Percentiles rank a stretch among this genome's conserved stretches.
These are phyloP conservation scores for Chrosomus eos DNA, from an alignment of 2,797 vertebrate species.

Conservation along the genomic window DNA sequence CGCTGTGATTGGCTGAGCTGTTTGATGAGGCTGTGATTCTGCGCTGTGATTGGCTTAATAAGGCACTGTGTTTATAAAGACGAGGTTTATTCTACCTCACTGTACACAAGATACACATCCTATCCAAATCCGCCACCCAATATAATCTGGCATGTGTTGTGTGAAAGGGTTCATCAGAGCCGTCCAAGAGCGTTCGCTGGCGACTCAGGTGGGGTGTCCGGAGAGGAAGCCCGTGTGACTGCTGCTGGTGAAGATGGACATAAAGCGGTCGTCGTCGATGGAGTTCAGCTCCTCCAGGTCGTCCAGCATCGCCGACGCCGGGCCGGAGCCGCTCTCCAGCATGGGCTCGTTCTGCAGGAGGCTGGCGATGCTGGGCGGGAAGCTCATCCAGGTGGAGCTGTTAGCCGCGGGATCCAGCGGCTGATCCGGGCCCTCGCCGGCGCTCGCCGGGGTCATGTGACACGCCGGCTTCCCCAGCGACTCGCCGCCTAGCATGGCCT, in stretches of 20 bases:
- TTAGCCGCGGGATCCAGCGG: slow-evolving; percentile 32
- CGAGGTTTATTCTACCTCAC: background rate
- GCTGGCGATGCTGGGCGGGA: slow-evolving; percentile 77
- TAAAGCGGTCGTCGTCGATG: slow-evolving; percentile 77
- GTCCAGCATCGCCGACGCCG: slow-evolving; percentile 59
- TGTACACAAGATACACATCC: background rate
- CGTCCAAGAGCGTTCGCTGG: background rate
- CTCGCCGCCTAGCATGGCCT: background rate
- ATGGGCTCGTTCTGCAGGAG: slow-evolving; percentile 73
- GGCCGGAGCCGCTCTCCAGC: slow-evolving; percentile 49
- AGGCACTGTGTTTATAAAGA: background rate
- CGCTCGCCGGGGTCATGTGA: slow-evolving; percentile 57
- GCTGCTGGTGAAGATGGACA: slow-evolving; percentile 75
- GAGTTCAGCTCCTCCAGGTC: slow-evolving; percentile 75
- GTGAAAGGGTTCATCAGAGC: background rate
- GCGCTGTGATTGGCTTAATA: background rate
- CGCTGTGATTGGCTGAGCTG: too few species aligned
- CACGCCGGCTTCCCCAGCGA: slow-evolving; percentile 37
- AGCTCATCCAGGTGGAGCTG: slow-evolving; percentile 78
- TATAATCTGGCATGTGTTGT: background rate
- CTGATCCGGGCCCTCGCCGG: slow-evolving; percentile 58
- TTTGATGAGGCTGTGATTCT: background rate
- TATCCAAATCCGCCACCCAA: background rate
- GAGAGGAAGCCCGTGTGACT: slow-evolving; percentile 69
- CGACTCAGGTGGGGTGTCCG: slow-evolving; percentile 74